These are phyloP conservation scores for Callyntrura sp. DNA, from an alignment of 2,888 invertebrate species.

Conservation along the genomic window DNA sequence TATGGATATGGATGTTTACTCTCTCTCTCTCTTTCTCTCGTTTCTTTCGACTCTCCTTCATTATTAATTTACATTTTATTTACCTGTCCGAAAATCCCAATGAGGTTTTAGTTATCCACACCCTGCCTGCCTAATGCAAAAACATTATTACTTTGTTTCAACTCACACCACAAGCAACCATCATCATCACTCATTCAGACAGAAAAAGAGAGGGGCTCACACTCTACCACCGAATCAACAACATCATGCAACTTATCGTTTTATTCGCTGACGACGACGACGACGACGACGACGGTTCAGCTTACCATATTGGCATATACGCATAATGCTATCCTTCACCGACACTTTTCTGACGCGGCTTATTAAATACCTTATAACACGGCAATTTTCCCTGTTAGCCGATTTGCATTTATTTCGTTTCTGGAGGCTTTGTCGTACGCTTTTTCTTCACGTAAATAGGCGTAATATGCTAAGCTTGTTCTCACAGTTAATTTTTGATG, in stretches of 20 bases:
- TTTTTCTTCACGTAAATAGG: neutral
- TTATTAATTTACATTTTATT: constrained; percentile 74
- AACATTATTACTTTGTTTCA: constrained; percentile 60
- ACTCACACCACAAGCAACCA: constrained; percentile 52
- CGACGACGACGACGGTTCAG: neutral
- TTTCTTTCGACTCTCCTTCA: constrained; percentile 33
- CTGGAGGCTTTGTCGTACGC: neutral
- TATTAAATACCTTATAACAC: constrained; percentile 54
- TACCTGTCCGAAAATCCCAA: constrained; percentile 69
- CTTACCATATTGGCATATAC: constrained; percentile 28
- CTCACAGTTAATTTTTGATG: constrained; percentile 68
- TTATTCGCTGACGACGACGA: constrained; percentile 31
- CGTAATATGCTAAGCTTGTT: constrained; percentile 22
- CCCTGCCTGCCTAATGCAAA: constrained; percentile 52
- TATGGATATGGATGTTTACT: constrained; percentile 6
- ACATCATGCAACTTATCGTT: constrained; percentile 56
- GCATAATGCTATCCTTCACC: constrained; percentile 16
- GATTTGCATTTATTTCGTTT: constrained; percentile 39
- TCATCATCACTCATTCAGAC: constrained; percentile 57
- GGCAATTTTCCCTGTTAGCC: constrained; percentile 42
- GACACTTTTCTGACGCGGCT: constrained; percentile 43
- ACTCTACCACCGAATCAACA: constrained; percentile 46
- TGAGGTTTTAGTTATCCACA: constrained; percentile 66
- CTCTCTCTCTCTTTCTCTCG: constrained; percentile 18
- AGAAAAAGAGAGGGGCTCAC: constrained; percentile 1